Evolutionary conservation across 2,797 vertebrate genomes (phyloP), one percentile per base, ranked within the genome.

Genomic region (Phoebastria nigripes): DNA sequence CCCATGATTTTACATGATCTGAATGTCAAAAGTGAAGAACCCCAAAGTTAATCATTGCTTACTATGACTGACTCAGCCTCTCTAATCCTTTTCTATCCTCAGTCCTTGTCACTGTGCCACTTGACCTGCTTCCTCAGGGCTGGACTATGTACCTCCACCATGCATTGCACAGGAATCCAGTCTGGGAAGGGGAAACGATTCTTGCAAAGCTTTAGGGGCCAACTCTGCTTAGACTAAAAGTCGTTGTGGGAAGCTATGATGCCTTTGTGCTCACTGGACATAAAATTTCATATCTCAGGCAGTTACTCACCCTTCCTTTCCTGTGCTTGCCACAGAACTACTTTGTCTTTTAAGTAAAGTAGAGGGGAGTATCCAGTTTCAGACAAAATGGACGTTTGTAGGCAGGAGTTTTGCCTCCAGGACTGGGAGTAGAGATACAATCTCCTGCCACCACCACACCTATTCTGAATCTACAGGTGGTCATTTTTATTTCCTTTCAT

Each of bases 101-200:
- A n/a, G 71, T 65, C 42, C 74, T 58, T 85, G 92, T 92, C 89
- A 92, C 90, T 0, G 14, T 94, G 87, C 76, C 87, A 62, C 85
- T 55, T 95, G 93, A 94, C 70, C 91, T 93, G 87, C 54, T 91
- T 94, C 72, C 80, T 63, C 51, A 49, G 77, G 82, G 85, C 91
- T 84, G 82, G 55, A 12, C 61, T 81, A 9, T 47, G 49, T 44
- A 78, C 46, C 39, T 82, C 35, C 28, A 74, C 33, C 17, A 9
- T 3, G 2, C 65, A 16, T 8, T 29, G 79, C 66, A 10, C 66
- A 65, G 73, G 46, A 62, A 56, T 21, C 31, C 66, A 11, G 47
- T 4, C 39, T 22, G 33, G 33, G 69, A 18, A 91, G 73, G 20
- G 22, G 19, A 87, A 70, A 79, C 0, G 0, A 14, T n/a, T 24